These are phyloP conservation scores for Drosophila serrata DNA, from an alignment of 1,140 invertebrate genomes.

Conservation along the genomic window DNA sequence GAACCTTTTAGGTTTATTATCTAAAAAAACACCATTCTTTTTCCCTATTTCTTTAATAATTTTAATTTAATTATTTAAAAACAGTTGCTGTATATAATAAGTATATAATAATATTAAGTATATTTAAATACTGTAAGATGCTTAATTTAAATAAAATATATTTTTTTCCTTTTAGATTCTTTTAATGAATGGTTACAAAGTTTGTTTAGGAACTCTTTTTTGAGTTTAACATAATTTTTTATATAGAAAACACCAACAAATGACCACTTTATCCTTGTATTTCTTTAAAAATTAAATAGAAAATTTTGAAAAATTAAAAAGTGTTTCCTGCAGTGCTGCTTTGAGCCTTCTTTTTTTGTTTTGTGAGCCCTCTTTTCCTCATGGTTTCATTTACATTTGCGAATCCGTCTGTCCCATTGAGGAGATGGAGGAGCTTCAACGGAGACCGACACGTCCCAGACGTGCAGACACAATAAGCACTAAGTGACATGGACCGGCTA, in stretches of 20 bases:
- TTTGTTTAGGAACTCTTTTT: too few species aligned
- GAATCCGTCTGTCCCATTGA: conserved; percentile 69
- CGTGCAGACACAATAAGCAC: conserved; percentile 81
- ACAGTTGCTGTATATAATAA: too few species aligned
- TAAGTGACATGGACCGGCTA: conserved; percentile 67
- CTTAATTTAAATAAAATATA: too few species aligned
- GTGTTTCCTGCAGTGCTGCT: conserved; percentile 19
- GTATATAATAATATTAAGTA: too few species aligned
- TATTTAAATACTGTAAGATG: too few species aligned
- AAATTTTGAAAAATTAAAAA: background rate
- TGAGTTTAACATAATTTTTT: background rate
- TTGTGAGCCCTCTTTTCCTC: conserved; percentile 6
- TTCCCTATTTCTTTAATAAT: too few species aligned
- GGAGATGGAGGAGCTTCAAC: conserved; percentile 58
- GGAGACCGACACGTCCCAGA: conserved; percentile 61
- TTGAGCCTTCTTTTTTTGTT: conserved; percentile 19
- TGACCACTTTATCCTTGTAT: accelerated
- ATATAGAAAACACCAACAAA: background rate
- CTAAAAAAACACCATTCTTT: too few species aligned
- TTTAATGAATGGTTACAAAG: too few species aligned
- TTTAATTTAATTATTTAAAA: too few species aligned
- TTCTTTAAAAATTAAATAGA: background rate
- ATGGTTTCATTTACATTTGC: conserved; percentile 77
- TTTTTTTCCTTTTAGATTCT: too few species aligned
- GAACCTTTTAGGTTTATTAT: background rate